phyloP scores from a whole-genome alignment of 1,140 invertebrate genomes.

The Nylanderia fulva region DNA sequence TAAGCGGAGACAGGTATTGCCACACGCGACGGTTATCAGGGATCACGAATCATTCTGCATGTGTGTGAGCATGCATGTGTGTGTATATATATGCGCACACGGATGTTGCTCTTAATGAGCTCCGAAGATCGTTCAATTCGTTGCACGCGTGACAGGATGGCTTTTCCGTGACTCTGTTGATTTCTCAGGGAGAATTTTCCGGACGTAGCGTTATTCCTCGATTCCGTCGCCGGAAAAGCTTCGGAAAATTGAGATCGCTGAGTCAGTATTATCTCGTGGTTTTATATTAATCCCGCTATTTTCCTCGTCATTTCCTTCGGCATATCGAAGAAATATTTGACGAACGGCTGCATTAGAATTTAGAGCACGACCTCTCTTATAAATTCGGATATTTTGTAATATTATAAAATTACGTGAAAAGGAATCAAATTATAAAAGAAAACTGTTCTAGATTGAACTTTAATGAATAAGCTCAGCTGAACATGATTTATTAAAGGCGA shows the following conservation, averaged over 20 bases:
- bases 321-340: slow-evolving; percentile 1
- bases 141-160: slow-evolving; percentile 22
- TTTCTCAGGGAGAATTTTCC: slow-evolving; percentile 19
- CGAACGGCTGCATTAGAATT: background rate
- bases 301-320: background rate
- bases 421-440: background rate
- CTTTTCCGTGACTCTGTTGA: slow-evolving; percentile 31
- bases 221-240: slow-evolving; percentile 4
- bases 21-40: slow-evolving; percentile 3
- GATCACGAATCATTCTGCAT: background rate
- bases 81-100: background rate
- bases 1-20: slow-evolving; percentile 27
- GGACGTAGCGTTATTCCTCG: background rate
- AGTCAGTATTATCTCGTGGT: slow-evolving; percentile 7
- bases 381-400: background rate
- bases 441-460: background rate
- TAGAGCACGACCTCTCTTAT: background rate
- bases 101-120: slow-evolving; percentile 31
- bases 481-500: background rate
- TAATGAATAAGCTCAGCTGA: background rate
- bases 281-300: background rate
- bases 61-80: background rate
- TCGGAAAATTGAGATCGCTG: slow-evolving; percentile 27
- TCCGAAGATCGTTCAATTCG: slow-evolving; percentile 23
- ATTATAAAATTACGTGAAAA: background rate